Conservation (phyloP, 2,888 invertebrate genomes). For the Lithophane socia region DNA sequence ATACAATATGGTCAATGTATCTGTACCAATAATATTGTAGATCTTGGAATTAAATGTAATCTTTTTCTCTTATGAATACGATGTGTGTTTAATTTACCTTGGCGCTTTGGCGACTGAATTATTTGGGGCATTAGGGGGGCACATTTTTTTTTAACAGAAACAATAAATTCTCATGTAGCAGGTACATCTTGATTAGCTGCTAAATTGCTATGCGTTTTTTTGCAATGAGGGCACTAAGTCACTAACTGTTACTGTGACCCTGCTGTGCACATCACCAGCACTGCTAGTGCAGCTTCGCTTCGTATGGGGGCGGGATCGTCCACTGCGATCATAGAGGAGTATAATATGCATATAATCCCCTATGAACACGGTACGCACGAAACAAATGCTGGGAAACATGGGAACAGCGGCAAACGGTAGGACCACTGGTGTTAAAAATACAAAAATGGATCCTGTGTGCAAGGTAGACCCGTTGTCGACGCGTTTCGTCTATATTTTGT, state of each 20-base stretch:
- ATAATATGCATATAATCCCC: no score
- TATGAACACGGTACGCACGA: no score
- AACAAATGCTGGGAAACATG: no score
- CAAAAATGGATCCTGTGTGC: no score
- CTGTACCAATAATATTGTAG: conserved; percentile 41
- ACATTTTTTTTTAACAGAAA: neutral
- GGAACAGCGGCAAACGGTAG: no score
- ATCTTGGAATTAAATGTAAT: conserved; percentile 46
- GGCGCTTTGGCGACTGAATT: neutral
- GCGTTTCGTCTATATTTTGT: no score
- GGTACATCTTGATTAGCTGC: neutral
- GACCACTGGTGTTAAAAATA: no score
- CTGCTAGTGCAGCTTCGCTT: neutral
- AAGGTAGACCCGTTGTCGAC: no score
- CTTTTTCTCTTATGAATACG: conserved; percentile 39
- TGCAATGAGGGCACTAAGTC: no score
- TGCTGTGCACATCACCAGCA: neutral
- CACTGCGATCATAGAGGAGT: neutral
- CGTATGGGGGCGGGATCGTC: neutral
- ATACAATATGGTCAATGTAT: conserved; percentile 44
- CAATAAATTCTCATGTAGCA: no score
- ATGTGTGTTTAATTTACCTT: conserved; percentile 29
- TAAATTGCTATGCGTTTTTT: neutral
- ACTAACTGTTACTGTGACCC: no score
- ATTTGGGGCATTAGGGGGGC: neutral